phyloP scores from a whole-genome alignment of 2,797 vertebrate species.

The Threskiornis aethiopicus region DNA sequence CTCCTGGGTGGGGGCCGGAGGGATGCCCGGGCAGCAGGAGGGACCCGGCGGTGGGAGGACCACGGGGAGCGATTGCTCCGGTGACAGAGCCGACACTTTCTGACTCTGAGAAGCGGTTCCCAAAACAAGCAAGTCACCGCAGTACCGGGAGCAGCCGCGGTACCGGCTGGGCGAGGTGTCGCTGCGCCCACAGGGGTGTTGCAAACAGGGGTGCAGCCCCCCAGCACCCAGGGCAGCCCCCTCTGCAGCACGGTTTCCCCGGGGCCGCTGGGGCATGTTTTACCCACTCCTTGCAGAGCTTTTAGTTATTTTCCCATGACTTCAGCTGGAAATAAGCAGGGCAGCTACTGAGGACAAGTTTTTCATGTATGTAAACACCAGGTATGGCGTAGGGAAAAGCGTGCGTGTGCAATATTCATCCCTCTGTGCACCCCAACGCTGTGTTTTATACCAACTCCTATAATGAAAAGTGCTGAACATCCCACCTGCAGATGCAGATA shows the following conservation, averaged over 20 bases:
- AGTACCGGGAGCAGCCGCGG: background rate
- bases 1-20: background rate
- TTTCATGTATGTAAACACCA: accelerated
- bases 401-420: accelerated
- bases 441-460: accelerated
- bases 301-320: accelerated
- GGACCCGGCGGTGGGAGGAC: background rate
- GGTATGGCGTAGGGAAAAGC: accelerated
- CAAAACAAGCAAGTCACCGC: accelerated
- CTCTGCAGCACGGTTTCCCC: accelerated
- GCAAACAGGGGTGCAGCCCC: accelerated
- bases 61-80: accelerated
- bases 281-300: background rate
- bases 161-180: accelerated
- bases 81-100: background rate
- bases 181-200: background rate
- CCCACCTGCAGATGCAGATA: accelerated
- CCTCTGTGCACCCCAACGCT: accelerated
- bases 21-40: background rate
- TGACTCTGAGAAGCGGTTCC: background rate
- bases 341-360: background rate
- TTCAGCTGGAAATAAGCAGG: background rate
- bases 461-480: background rate
- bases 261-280: accelerated
- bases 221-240: background rate